Percentiles rank a stretch among this genome's conserved stretches.
Evolutionary conservation across 2,797 vertebrate species (phyloP).

Genomic region (Iguana delicatissima): DNA sequence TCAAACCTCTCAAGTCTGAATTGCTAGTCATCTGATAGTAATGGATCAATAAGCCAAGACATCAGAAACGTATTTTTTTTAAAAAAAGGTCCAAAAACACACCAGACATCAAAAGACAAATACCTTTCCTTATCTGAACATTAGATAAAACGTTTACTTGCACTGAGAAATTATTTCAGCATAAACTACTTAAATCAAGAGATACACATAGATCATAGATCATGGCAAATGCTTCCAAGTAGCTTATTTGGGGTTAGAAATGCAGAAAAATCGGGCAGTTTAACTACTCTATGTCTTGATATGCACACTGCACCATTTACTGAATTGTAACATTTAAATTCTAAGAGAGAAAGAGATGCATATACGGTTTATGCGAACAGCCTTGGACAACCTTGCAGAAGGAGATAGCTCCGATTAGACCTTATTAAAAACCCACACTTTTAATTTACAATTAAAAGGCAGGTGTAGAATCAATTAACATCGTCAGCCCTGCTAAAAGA

Average conservation of each 20-base stretch:
- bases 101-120: neutral
- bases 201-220: neutral
- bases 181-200: neutral
- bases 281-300: too few species aligned
- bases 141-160: neutral
- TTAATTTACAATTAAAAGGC: conserved; percentile 22
- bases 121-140: neutral
- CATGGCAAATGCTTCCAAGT: neutral
- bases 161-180: neutral
- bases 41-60: neutral
- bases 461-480: conserved; percentile 19
- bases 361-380: neutral
- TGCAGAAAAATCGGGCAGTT: neutral
- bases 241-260: neutral
- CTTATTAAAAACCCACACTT: conserved; percentile 1
- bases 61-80: neutral
- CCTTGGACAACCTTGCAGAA: neutral
- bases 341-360: neutral
- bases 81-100: too few species aligned
- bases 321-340: neutral
- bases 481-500: neutral
- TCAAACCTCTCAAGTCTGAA: neutral
- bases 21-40: neutral
- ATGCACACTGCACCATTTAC: neutral
- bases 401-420: neutral